Evolutionary conservation across 2,888 invertebrate species (phyloP), one percentile per base, ranked within the genome.

Genomic region (Elmis aenea): DNA sequence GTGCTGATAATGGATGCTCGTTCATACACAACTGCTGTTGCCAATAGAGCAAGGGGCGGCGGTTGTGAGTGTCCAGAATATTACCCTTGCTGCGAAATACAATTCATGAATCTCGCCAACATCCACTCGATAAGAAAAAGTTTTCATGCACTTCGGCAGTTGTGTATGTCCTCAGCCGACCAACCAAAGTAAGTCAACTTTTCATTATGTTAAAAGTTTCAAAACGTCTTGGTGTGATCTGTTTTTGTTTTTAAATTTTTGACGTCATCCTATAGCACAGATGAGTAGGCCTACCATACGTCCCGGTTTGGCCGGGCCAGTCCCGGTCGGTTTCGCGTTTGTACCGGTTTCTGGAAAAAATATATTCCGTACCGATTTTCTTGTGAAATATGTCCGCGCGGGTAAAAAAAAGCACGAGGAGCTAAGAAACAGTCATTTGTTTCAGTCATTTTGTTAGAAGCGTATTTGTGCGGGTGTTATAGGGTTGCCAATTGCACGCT

Each of bases 71-170:
- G 89, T 64, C 81, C 84, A 32, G 95, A 95, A 68, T 94, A 95
- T 74, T 97, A 97, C 73, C 86, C 88, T 1, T 83, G 82, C 57
- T 91, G 94, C 50, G 94, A 96, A 70, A 91, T 97, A 37, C 86
- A 91, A 70, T 99, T 95, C 68, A 95, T 97, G 93, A 87, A 86
- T 64, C 74, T 99, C 64, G 92, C 95, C 33, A 99, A 99, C 71
- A 97, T 99, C 54, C 97, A 99, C 70, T 83, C 87, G 56, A 90
- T 97, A 62, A 76, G 96, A 26, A 85, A 87, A 60, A 92, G 93
- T 69, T 97, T 95, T 72, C 85, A 87, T 47, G 83, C 87, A 45
- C 73, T 97, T 47, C 72, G 96, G 33, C 79, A 81, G 38, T 69
- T 89, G 2, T 85, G 85, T 50, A 81, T 82, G n/a, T 81, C 85